phyloP scores from a whole-genome alignment of 1,140 invertebrate genomes.

The Drosophila triauraria region DNA sequence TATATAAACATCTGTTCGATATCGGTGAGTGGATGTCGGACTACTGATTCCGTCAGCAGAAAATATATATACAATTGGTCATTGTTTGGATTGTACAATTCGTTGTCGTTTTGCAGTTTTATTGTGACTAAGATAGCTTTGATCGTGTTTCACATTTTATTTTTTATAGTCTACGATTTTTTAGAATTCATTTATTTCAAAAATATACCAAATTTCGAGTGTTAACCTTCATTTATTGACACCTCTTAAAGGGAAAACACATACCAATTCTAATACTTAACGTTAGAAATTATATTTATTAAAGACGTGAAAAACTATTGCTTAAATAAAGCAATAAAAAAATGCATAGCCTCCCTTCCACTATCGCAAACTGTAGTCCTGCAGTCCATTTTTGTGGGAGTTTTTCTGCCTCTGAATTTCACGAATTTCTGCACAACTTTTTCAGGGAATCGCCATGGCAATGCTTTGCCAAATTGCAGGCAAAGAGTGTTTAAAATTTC shows the following conservation, averaged over 20 bases:
- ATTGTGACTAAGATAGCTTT: background rate
- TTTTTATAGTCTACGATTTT: too few species aligned
- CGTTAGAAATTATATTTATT: too few species aligned
- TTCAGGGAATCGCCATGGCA: constrained; percentile 1
- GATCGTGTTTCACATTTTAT: too few species aligned
- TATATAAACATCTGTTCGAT: constrained; percentile 21
- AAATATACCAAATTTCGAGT: too few species aligned
- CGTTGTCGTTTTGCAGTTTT: background rate
- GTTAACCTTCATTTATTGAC: too few species aligned
- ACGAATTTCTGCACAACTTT: constrained; percentile 3
- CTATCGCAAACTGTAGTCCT: background rate
- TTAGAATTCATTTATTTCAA: too few species aligned
- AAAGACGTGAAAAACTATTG: background rate
- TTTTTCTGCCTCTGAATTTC: background rate
- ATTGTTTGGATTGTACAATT: constrained; percentile 9
- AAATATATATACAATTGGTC: background rate
- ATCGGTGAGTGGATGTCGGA: background rate
- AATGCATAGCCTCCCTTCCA: background rate
- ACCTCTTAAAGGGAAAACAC: too few species aligned
- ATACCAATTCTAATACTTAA: too few species aligned
- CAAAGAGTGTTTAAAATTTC: constrained; percentile 14
- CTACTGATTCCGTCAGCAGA: background rate
- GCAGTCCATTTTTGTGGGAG: background rate
- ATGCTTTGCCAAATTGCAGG: background rate
- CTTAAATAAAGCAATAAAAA: background rate